These are phyloP conservation scores for Anagrus nilaparvatae DNA, from an alignment of 1,140 invertebrate genomes.

Conservation along the genomic window DNA sequence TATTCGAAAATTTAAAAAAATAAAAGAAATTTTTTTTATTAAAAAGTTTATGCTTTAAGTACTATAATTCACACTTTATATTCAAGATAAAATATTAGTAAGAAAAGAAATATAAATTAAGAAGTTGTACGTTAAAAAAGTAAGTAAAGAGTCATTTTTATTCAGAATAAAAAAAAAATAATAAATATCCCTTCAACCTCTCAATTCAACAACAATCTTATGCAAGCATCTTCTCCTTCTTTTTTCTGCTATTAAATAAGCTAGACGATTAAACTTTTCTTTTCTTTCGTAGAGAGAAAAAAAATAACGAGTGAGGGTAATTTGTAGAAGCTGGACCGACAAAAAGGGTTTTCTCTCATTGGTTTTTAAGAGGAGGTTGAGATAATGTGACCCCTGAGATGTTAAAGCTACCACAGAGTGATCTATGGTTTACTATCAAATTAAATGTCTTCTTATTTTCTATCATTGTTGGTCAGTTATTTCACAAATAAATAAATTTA, in stretches of 20 bases:
- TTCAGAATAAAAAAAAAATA: too few species aligned
- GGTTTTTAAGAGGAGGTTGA: constrained; percentile 18
- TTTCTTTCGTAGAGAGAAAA: constrained; percentile 20
- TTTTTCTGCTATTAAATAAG: constrained; percentile 20
- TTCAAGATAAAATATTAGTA: too few species aligned
- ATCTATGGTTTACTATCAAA: constrained; percentile 33
- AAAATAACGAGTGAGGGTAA: constrained; percentile 24
- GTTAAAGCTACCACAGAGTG: constrained; percentile 29
- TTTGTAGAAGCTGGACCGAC: constrained; percentile 34
- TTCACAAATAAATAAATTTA: constrained; percentile 6
- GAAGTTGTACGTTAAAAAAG: too few species aligned
- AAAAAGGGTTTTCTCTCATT: constrained; percentile 33
- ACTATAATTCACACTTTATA: too few species aligned
- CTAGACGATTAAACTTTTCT: constrained; percentile 34
- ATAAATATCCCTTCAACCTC: constrained; percentile 1
- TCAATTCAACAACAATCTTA: constrained; percentile 15
- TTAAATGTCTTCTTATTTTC: constrained; percentile 29
- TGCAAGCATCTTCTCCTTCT: constrained; percentile 23
- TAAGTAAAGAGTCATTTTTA: too few species aligned
- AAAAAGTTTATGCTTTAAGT: too few species aligned
- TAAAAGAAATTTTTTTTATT: too few species aligned
- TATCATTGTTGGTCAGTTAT: constrained; percentile 16
- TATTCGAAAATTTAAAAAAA: too few species aligned
- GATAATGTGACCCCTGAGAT: constrained; percentile 40
- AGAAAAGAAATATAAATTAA: too few species aligned